Percentiles rank a stretch among this genome's conserved stretches.
phyloP scores from a whole-genome alignment of 1,140 invertebrate species.

The Ridgeia piscesae region DNA sequence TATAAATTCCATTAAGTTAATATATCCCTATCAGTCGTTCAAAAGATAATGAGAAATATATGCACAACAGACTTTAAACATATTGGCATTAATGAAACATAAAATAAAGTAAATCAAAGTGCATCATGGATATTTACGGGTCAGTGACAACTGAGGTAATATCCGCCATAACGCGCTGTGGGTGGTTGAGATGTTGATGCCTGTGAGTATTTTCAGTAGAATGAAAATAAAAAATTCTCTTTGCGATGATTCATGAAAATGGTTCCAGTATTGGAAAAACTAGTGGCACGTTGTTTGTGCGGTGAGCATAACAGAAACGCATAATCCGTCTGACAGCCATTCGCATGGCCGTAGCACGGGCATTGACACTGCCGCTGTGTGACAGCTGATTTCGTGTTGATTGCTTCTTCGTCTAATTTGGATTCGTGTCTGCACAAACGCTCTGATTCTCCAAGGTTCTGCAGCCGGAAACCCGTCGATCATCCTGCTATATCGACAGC shows the following conservation, averaged over 20 bases:
- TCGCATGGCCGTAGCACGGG: not conserved
- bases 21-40: not conserved
- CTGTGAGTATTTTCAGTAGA: not conserved
- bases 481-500: not conserved
- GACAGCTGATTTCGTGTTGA: not conserved
- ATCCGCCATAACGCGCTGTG: slow-evolving; percentile 3
- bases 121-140: not conserved
- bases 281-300: slow-evolving; percentile 3
- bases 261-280: not conserved
- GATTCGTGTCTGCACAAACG: not conserved
- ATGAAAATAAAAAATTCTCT: not conserved
- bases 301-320: not conserved
- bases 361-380: not conserved
- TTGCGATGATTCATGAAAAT: not conserved
- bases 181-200: not conserved
- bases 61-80: not conserved
- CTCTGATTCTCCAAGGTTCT: not conserved
- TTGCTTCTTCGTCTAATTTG: not conserved
- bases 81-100: not conserved
- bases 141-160: not conserved
- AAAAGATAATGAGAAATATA: not conserved
- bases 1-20: not conserved
- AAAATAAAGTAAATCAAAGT: not conserved
- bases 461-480: not conserved
- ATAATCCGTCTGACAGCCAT: not conserved